Evolutionary conservation across 2,888 invertebrate species (phyloP).

Genomic region (Lasioglossum oenotherae): DNA sequence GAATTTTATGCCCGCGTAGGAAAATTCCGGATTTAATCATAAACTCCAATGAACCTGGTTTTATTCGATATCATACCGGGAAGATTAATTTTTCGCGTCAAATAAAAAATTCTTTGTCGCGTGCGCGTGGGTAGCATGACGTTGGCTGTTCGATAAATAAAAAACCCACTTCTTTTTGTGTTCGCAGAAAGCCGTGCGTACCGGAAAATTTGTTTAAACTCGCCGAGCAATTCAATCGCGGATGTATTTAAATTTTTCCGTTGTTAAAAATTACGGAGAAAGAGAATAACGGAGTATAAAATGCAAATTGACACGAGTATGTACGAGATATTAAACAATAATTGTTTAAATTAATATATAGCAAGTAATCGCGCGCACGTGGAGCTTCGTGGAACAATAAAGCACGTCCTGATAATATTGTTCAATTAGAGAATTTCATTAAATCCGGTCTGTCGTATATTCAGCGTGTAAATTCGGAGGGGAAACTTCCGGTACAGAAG

Average conservation of each 20-base stretch:
- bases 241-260: neutral
- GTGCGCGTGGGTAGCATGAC: neutral
- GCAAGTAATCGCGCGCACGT: neutral
- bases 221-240: neutral
- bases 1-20: neutral
- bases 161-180: neutral
- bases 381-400: neutral
- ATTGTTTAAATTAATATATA: neutral
- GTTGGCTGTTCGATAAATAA: neutral
- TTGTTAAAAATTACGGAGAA: neutral
- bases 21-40: neutral
- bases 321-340: neutral
- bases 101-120: neutral
- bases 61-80: neutral
- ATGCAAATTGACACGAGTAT: neutral
- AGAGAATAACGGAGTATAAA: neutral
- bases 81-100: neutral
- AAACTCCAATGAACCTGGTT: neutral
- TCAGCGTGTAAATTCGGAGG: constrained; percentile 35
- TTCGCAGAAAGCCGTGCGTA: neutral
- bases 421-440: neutral
- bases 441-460: neutral
- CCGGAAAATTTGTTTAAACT: neutral
- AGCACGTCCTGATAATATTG: neutral
- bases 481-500: constrained; percentile 29